Evolutionary conservation across 2,888 invertebrate species (phyloP).

Genomic region (Thumatha senex): DNA sequence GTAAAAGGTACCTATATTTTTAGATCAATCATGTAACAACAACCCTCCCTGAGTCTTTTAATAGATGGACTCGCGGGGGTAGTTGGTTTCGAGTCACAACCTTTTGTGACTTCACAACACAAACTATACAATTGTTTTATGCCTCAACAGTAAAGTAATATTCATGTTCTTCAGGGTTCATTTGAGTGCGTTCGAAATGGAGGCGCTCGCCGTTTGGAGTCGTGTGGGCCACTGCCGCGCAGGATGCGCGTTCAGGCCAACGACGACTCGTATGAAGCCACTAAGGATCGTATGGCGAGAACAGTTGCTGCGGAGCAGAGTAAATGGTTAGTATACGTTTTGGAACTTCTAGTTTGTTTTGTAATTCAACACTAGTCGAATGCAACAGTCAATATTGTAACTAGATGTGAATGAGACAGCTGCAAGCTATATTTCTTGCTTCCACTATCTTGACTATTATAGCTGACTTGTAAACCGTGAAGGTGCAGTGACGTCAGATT

Average conservation of each 20-base stretch:
- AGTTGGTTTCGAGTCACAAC: constrained; percentile 7
- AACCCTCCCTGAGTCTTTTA: not conserved
- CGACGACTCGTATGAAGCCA: constrained; percentile 97
- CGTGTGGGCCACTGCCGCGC: constrained; percentile 93
- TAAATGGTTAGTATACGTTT: constrained; percentile 86
- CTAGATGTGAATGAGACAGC: not conserved
- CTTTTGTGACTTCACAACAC: not conserved
- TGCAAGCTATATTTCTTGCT: too few relatives aligned
- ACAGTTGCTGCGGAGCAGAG: constrained; percentile 97
- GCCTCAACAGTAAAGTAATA: constrained; percentile 5
- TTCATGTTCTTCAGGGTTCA: constrained; percentile 87
- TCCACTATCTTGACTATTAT: too few relatives aligned
- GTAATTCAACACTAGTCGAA: too few relatives aligned
- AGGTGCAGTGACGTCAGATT: too few relatives aligned
- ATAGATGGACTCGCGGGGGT: too few relatives aligned
- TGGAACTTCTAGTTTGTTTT: too few relatives aligned
- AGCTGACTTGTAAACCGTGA: too few relatives aligned
- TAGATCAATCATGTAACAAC: constrained; percentile 40
- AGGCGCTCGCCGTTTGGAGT: constrained; percentile 86
- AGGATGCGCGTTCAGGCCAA: constrained; percentile 97
- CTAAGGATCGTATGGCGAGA: constrained; percentile 95
- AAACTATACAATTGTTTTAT: not conserved
- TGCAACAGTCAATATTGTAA: too few relatives aligned
- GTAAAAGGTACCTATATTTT: constrained; percentile 26
- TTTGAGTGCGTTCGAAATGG: constrained; percentile 93